These are phyloP conservation scores for Drosophila koepferae DNA, from an alignment of 2,888 invertebrate species.

Conservation along the genomic window DNA sequence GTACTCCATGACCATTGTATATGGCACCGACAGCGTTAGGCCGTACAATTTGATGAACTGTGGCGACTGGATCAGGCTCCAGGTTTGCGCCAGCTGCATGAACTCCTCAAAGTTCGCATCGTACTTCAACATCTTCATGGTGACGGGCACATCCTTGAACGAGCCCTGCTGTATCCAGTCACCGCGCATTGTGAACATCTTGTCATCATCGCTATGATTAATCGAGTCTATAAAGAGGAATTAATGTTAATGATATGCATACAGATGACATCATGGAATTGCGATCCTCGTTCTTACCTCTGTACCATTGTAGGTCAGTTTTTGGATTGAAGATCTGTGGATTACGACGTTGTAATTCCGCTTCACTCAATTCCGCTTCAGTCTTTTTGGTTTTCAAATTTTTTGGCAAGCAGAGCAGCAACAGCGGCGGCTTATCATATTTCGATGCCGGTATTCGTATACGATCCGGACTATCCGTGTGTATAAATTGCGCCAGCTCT, in stretches of 20 bases:
- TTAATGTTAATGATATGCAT: too few species aligned
- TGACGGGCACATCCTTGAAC: slow-evolving; percentile 90
- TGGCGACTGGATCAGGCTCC: slow-evolving; percentile 91
- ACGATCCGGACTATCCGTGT: slow-evolving; percentile 75
- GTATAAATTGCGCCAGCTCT: slow-evolving; percentile 82
- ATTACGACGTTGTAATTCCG: slow-evolving; percentile 82
- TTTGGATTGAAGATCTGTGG: slow-evolving; percentile 84
- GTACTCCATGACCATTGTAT: slow-evolving; percentile 93
- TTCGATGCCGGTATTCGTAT: slow-evolving; percentile 92
- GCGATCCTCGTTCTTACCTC: slow-evolving; percentile 64
- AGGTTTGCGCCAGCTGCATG: slow-evolving; percentile 90
- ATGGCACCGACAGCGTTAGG: slow-evolving; percentile 90
- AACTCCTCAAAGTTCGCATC: slow-evolving; percentile 90
- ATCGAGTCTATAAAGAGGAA: slow-evolving; percentile 85
- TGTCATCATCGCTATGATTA: slow-evolving; percentile 87
- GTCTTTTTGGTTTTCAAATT: slow-evolving; percentile 84
- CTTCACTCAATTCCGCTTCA: slow-evolving; percentile 82
- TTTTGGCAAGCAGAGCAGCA: slow-evolving; percentile 84
- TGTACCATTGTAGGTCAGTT: slow-evolving; percentile 83
- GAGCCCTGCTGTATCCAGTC: slow-evolving; percentile 92
- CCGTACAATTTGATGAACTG: slow-evolving; percentile 92
- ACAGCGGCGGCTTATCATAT: slow-evolving; percentile 87
- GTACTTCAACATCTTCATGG: slow-evolving; percentile 91
- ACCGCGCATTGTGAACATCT: slow-evolving; percentile 90
- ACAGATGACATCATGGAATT: background rate